Base-by-base conservation (phyloP, 2,797 vertebrate species). In the Helarctos malayanus region DNA sequence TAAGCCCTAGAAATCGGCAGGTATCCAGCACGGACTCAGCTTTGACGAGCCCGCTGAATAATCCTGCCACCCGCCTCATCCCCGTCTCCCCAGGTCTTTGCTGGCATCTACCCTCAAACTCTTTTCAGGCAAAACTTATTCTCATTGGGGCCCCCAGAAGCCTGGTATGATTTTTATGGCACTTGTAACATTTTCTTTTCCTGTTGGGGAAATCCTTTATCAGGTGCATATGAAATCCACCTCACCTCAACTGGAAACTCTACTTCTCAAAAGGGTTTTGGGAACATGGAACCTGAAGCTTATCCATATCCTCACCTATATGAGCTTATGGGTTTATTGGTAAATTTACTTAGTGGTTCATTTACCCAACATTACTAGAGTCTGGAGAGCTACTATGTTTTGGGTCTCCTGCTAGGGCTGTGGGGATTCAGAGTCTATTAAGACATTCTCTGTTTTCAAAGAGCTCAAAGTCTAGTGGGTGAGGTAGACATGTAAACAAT, bases 401-500 rank as follows among this genome's bases (percentile, higher is more conserved):
- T 68, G 87, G 45, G 76, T 47, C 71, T 93, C 15, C 71, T 95
- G 52, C 69, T 49, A 10, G 69, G 54, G 16, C 47, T 45, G 0
- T 59, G 84, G 59, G 91, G n/a, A 93, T 95, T 92, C 85, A 52
- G 54, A 95, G 76, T 76, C 75, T 94, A 5, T 63, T 79, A 91
- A 93, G 95, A 87, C 38, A 54, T 73, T 56, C 47, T 49, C 25
- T 49, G 92, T 94, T 92, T 94, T 95, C 79, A 32, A 12, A 89
- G 93, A 89, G 86, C 97, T 95, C 91, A 96, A 94, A 97, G 93
- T 98, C 94, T 97, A 96, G 80, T 57, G 73, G 91, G 95, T 86
- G 94, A 98, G 94, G 95, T 81, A 84, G 96, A 86, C 95, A 7
- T 45, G 86, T 93, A 96, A 97, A 97, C 95, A 94, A 16, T 87